Evolutionary conservation across 2,888 invertebrate genomes (phyloP), one percentile per base, ranked within the genome.

Genomic region (Drosophila kokeensis): DNA sequence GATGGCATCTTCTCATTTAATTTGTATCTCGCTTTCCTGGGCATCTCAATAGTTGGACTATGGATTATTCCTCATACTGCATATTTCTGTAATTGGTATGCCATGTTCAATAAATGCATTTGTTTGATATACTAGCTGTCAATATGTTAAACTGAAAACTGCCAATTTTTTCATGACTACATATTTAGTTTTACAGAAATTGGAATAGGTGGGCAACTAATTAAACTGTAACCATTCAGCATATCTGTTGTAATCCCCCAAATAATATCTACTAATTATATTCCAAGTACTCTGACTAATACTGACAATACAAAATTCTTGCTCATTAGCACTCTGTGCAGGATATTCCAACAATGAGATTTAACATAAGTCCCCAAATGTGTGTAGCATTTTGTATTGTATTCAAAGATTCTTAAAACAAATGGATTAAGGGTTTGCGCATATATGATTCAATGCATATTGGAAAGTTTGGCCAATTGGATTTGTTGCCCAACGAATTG

Each of bases 21-120:
- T 74, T 82, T 70, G 65, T 57, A 74, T 73, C 66, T 79, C 73
- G 73, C 57, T 77, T 80, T 83, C 65, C 63, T 63, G 69, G 58
- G 52, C 42, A 45, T 21, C 21, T 38, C 10, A 7, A 38, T 61
- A 40, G 21, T 49, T 34, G 29, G 29, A 30, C 42, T 57, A 69
- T 50, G n/a, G 24, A 27, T 29, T 6, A n/a, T 29, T 32, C 13
- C 32, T n/a, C 27, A 2, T 27, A 5, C 34, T 30, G 21, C 15
- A 11, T 29, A 30, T 27, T 32, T 50, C 24, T 42, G 34, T 34
- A 36, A 57, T 55, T 55, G 40, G 40, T 32, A 68, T 55, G 30
- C 40, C 57, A 57, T 50, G 69, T 50, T 29, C 18, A 49, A n/a
- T 50, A 68, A 34, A 4, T 30, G 34, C 24, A 57, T 50, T n/a